Evolutionary conservation across 1,140 invertebrate genomes (phyloP).

Genomic region (Zophobas morio): DNA sequence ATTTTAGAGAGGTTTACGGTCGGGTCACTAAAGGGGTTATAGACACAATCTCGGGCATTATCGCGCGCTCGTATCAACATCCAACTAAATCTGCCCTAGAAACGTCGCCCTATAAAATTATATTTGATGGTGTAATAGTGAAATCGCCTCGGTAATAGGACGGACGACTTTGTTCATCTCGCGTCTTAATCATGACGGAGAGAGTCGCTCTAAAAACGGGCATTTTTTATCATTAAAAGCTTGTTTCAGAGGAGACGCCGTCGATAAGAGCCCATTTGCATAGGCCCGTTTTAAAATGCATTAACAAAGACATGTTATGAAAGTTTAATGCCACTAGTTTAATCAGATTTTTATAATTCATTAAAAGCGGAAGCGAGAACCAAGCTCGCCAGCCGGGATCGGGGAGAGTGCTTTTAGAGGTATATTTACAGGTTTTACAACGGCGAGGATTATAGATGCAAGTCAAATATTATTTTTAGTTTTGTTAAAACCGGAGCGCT

Average conservation of each 20-base stretch:
- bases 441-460: too few species aligned
- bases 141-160: constrained; percentile 21
- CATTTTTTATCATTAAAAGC: constrained; percentile 33
- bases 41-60: constrained; percentile 29
- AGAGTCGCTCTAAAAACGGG: constrained; percentile 10
- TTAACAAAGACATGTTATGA: constrained; percentile 39
- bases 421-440: too few species aligned
- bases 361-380: constrained; percentile 7
- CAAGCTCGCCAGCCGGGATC: too few species aligned
- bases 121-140: constrained; percentile 22
- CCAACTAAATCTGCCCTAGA: constrained; percentile 22
- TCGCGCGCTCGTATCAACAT: constrained; percentile 30
- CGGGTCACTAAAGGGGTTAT: constrained; percentile 34
- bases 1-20: constrained; percentile 36
- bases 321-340: constrained; percentile 30
- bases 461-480: too few species aligned
- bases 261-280: constrained; percentile 24
- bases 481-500: too few species aligned
- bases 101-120: constrained; percentile 32
- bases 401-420: too few species aligned
- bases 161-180: constrained; percentile 4
- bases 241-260: constrained; percentile 13
- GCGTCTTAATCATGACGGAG: constrained; percentile 30
- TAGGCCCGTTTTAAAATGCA: constrained; percentile 35
- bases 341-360: constrained; percentile 37